Evolutionary conservation across 2,113 vertebrate species (phyloP).

Genomic region (Maccullochella peelii): DNA sequence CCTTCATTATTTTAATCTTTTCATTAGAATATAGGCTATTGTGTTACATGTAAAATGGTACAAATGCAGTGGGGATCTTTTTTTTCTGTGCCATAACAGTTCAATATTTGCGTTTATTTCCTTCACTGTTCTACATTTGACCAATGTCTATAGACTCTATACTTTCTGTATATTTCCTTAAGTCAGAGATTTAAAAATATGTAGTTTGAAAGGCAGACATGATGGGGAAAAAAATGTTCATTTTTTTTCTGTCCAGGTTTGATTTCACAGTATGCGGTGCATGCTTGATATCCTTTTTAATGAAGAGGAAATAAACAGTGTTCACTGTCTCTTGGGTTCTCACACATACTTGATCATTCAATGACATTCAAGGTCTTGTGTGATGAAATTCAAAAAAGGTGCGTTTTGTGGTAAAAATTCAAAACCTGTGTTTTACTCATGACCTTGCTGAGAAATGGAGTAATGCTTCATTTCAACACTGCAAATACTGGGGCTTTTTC

Average conservation of each 20-base stretch:
- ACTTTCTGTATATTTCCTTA: slow-evolving; percentile 13
- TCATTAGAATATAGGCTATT: neutral
- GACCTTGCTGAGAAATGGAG: neutral
- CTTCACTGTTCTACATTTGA: slow-evolving; percentile 8
- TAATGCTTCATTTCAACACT: neutral
- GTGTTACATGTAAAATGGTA: slow-evolving; percentile 1
- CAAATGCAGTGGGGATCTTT: slow-evolving; percentile 13
- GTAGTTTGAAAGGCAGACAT: slow-evolving; percentile 10
- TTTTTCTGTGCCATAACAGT: neutral
- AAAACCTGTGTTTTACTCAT: neutral
- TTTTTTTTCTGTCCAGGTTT: slow-evolving; percentile 27
- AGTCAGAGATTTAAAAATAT: slow-evolving; percentile 14
- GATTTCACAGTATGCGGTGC: slow-evolving; percentile 35
- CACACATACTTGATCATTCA: slow-evolving; percentile 33
- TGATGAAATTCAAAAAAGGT: slow-evolving; percentile 21
- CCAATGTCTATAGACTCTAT: neutral
- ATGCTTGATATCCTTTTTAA: slow-evolving; percentile 43
- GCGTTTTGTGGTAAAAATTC: neutral
- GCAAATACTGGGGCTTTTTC: neutral
- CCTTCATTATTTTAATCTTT: slow-evolving; percentile 32
- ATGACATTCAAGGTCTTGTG: slow-evolving; percentile 20
- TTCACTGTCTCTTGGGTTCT: slow-evolving; percentile 10
- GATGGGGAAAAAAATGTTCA: neutral
- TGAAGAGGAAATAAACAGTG: slow-evolving; percentile 44
- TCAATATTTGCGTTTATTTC: slow-evolving; percentile 29